These are phyloP conservation scores for Peromyscus melanophrys DNA, from an alignment of 2,797 vertebrate genomes.

Conservation along the genomic window DNA sequence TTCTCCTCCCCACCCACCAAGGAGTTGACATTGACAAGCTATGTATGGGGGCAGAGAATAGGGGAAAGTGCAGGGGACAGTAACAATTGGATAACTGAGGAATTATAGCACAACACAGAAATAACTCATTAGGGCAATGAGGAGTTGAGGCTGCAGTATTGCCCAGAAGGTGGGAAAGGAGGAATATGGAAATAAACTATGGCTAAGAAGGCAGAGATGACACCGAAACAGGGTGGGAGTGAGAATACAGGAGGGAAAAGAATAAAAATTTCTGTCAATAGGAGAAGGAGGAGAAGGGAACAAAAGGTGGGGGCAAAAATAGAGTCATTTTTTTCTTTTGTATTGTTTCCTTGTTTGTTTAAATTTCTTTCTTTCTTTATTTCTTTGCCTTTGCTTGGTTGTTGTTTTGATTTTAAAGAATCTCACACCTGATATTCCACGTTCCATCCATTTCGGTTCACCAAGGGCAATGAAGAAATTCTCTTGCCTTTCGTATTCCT, in stretches of 20 bases:
- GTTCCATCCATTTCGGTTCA: constrained; percentile 96
- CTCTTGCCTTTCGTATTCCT: constrained; percentile 99
- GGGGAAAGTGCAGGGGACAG: constrained; percentile 74
- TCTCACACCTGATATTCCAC: constrained; percentile 95
- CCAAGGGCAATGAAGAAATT: constrained; percentile 99
- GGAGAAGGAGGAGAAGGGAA: constrained; percentile 83
- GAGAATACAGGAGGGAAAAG: constrained; percentile 89
- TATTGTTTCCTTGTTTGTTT: constrained; percentile 81
- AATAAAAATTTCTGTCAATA: constrained; percentile 81
- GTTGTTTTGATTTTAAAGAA: constrained; percentile 87
- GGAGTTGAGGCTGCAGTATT: constrained; percentile 79
- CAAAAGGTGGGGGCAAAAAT: constrained; percentile 76
- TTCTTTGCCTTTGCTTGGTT: constrained; percentile 54
- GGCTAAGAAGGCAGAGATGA: constrained; percentile 89
- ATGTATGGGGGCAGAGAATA: constrained; percentile 65
- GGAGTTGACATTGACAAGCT: not conserved
- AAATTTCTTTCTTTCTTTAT: constrained; percentile 43
- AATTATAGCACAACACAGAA: constrained; percentile 71
- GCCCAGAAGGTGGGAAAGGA: constrained; percentile 85
- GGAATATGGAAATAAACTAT: constrained; percentile 85
- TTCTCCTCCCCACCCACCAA: constrained; percentile 77
- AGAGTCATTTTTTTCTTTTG: constrained; percentile 82
- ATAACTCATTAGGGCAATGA: constrained; percentile 81
- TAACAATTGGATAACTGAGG: constrained; percentile 63
- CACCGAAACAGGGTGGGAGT: constrained; percentile 89